phyloP scores from a whole-genome alignment of 37 sponge, comb jelly and placozoan species.

The Haliclona indistincta region DNA sequence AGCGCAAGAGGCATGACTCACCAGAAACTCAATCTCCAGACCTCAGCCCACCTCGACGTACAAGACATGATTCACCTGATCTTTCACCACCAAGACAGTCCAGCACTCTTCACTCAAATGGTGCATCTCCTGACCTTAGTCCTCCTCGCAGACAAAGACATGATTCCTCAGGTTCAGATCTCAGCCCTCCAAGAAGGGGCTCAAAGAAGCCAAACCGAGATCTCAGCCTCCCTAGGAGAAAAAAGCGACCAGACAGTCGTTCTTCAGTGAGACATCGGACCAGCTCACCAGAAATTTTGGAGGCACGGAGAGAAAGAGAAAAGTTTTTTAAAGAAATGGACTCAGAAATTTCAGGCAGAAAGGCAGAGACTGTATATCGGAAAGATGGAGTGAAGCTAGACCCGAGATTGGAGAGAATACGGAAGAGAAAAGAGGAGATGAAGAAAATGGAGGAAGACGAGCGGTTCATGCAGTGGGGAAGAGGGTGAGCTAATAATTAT shows the following conservation, averaged over 20 bases:
- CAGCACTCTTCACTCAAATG: too few species aligned
- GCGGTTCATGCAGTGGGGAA: conserved; percentile 85
- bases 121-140: too few species aligned
- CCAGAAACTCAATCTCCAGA: too few species aligned
- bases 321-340: conserved; percentile 37
- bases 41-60: too few species aligned
- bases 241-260: not conserved
- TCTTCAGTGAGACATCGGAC: conserved; percentile 17
- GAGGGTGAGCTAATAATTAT: too few species aligned
- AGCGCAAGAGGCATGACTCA: too few species aligned
- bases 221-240: conserved; percentile 8
- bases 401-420: conserved; percentile 48
- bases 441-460: conserved; percentile 69
- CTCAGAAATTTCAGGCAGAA: conserved; percentile 33
- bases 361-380: conserved; percentile 81
- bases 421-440: conserved; percentile 61
- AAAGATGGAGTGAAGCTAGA: conserved; percentile 80
- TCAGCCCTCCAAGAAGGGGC: too few species aligned
- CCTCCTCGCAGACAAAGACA: too few species aligned
- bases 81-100: too few species aligned
- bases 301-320: not conserved
- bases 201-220: too few species aligned
- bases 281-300: conserved; percentile 25
- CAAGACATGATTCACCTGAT: too few species aligned
- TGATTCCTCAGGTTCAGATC: too few species aligned